Percentiles rank a stretch among this genome's conserved stretches.
phyloP scores from a whole-genome alignment of 2,797 vertebrate species.

The Scarus forsteni region DNA sequence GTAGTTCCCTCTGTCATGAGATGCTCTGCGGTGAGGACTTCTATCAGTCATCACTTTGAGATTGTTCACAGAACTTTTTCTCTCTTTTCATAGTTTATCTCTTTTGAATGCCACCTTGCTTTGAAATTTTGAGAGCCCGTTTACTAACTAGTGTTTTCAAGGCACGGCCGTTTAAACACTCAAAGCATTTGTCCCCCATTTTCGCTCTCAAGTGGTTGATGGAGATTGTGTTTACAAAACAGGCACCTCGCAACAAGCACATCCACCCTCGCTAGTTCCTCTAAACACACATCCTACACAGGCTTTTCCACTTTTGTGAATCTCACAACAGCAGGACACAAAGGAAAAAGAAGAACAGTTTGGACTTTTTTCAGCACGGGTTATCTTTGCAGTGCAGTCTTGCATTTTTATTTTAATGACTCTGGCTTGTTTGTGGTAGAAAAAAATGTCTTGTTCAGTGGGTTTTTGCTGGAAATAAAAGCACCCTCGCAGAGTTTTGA shows the following conservation, averaged over 20 bases:
- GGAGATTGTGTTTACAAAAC: slow-evolving; percentile 57
- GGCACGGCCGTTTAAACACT: slow-evolving; percentile 4
- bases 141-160: slow-evolving; percentile 13
- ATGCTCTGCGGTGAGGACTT: slow-evolving; percentile 6
- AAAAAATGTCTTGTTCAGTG: slow-evolving; percentile 51
- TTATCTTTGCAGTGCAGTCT: slow-evolving; percentile 61
- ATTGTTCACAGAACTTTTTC: not conserved
- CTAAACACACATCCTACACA: slow-evolving; percentile 42
- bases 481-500: slow-evolving; percentile 35
- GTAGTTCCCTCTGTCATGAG: slow-evolving; percentile 6
- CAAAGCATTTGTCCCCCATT: slow-evolving; percentile 35
- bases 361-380: slow-evolving; percentile 11
- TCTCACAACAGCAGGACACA: slow-evolving; percentile 43
- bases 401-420: slow-evolving; percentile 44
- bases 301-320: slow-evolving; percentile 42
- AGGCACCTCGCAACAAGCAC: slow-evolving; percentile 38
- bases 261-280: slow-evolving; percentile 29
- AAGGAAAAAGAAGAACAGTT: slow-evolving; percentile 39
- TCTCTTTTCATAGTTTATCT: not conserved
- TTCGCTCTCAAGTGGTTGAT: slow-evolving; percentile 40
- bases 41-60: slow-evolving; percentile 40
- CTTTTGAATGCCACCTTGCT: not conserved
- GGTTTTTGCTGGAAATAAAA: slow-evolving; percentile 50
- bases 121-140: slow-evolving; percentile 20
- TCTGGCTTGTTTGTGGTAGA: slow-evolving; percentile 30